Evolutionary conservation across 2,797 vertebrate genomes (phyloP).

Genomic region (Halcyon badia): DNA sequence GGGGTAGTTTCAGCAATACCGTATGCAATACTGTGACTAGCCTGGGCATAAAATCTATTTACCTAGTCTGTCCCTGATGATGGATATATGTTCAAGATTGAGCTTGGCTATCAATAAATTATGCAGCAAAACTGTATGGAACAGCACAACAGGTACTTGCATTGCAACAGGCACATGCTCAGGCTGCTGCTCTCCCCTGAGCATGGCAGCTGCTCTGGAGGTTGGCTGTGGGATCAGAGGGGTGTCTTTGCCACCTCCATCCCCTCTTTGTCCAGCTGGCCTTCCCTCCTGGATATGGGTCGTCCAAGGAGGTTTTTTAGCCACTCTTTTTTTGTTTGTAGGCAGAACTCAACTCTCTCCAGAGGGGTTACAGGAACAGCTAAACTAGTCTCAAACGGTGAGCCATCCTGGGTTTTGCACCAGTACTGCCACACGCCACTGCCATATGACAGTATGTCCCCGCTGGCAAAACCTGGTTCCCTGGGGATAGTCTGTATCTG

Average conservation of each 20-base stretch:
- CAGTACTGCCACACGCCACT: neutral
- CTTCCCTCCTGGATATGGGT: neutral
- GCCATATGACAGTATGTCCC: fast-evolving
- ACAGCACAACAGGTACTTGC: neutral
- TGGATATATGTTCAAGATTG: neutral
- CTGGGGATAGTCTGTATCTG: neutral
- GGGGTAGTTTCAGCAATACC: neutral
- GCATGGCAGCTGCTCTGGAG: neutral
- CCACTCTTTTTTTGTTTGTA: neutral
- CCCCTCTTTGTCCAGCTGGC: neutral
- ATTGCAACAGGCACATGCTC: neutral
- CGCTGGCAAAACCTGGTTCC: neutral
- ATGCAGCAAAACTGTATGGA: too few relatives aligned
- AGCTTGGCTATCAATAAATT: neutral
- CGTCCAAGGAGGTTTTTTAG: neutral
- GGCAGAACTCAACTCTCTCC: fast-evolving
- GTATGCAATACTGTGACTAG: neutral
- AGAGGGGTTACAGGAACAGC: neutral
- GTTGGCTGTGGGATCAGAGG: neutral
- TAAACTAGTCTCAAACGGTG: fast-evolving
- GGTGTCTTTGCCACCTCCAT: neutral
- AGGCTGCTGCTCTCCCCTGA: neutral
- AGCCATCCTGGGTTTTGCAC: neutral
- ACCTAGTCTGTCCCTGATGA: neutral
- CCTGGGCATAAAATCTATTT: slow-evolving; percentile 15